Evolutionary conservation across 2,797 vertebrate genomes (phyloP).

Genomic region (Typhlichthys subterraneus): DNA sequence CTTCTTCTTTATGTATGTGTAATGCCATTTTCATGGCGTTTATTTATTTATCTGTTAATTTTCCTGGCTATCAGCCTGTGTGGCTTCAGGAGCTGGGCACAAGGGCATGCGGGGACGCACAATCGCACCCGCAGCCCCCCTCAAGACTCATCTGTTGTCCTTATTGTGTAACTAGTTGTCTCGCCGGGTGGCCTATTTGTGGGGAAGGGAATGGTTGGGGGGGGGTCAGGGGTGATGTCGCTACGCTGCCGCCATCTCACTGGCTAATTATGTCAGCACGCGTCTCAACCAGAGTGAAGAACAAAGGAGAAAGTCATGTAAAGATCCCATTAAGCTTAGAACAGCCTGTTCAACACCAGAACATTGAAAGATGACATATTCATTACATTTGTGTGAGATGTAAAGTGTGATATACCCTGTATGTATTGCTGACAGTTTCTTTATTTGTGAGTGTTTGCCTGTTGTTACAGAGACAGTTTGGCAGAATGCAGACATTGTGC

Average conservation of each 20-base stretch:
- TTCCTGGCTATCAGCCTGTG: conserved; percentile 41
- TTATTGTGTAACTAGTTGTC: not conserved
- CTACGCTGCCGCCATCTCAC: not conserved
- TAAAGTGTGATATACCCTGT: too few relatives aligned
- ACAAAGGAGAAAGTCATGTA: not conserved
- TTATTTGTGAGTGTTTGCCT: too few relatives aligned
- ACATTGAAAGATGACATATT: too few relatives aligned
- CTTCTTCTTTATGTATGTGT: conserved; percentile 60
- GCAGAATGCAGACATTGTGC: too few relatives aligned
- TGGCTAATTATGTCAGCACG: conserved; percentile 5
- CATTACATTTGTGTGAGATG: too few relatives aligned
- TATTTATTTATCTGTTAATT: conserved; percentile 69
- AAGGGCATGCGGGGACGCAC: conserved; percentile 3
- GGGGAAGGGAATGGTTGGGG: conserved; percentile 1
- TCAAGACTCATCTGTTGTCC: not conserved
- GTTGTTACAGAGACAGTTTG: too few relatives aligned
- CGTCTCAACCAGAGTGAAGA: conserved; percentile 7
- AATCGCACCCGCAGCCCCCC: not conserved
- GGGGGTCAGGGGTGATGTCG: not conserved
- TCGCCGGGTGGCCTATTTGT: not conserved
- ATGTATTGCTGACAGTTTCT: too few relatives aligned
- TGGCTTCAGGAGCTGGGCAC: conserved; percentile 5
- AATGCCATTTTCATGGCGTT: conserved; percentile 61
- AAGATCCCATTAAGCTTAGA: not conserved
- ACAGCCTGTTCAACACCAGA: not conserved